Conservation (phyloP, 2,888 invertebrate genomes). For the Argyresthia albistria region DNA sequence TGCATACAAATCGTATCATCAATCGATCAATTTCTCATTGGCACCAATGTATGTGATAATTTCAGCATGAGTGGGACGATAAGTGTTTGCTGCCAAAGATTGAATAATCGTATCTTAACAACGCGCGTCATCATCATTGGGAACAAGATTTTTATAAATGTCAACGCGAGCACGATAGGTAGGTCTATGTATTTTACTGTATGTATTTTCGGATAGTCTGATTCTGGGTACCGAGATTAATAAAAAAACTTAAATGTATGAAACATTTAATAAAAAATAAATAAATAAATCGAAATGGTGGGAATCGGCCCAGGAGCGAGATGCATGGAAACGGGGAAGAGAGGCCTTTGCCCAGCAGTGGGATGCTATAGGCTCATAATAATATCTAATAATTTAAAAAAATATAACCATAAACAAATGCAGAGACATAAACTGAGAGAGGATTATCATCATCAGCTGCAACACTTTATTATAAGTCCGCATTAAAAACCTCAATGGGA, state of each 20-base stretch:
- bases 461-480: not conserved
- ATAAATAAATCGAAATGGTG: no score
- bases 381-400: no score
- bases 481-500: slow-evolving; percentile 4
- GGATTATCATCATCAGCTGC: not conserved
- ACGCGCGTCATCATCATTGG: slow-evolving; percentile 1
- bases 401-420: no score
- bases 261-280: no score
- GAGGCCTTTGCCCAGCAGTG: no score
- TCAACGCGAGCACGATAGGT: not conserved
- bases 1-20: slow-evolving; percentile 32
- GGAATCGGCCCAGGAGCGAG: no score
- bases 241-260: no score
- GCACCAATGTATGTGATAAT: slow-evolving; percentile 55
- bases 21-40: slow-evolving; percentile 54
- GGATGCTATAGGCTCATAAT: no score
- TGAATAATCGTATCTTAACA: slow-evolving; percentile 40
- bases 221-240: no score
- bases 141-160: not conserved
- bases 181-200: not conserved
- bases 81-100: slow-evolving; percentile 50
- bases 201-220: no score
- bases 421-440: not conserved
- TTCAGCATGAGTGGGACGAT: slow-evolving; percentile 47
- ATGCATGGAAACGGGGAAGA: no score